Evolutionary conservation across 2,888 invertebrate species (phyloP), one percentile per base, ranked within the genome.

Genomic region (Amitus sp.): DNA sequence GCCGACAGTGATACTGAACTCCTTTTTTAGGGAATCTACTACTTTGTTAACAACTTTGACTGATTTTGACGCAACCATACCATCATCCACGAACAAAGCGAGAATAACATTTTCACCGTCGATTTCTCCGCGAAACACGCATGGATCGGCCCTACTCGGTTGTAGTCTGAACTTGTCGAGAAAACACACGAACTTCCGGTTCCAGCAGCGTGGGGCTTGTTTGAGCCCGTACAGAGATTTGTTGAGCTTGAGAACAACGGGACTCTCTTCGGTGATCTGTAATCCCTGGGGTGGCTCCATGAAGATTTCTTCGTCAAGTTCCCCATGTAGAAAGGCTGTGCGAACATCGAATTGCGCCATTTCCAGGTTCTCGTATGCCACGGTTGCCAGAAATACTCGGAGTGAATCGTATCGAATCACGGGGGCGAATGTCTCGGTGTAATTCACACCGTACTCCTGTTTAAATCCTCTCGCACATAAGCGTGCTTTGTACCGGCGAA

Each of bases 141-240:
- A 54, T 9, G 39, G 39, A 30, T 54, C 54, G 2, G 40, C 39
- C 2, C 28, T 40, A 10, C 27, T 27, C 12, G 17, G 33, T 18
- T 13, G 10, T 1, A 75, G 64, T 3, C 66, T 64, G 20, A 67
- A n/a, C 12, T 54, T 47, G 34, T 42, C 51, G 13, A 73, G 42
- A 50, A 65, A 69, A 18, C 50, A 47, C 28, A 69, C 48, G 51
- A 72, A 66, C n/a, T n/a, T n/a, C n/a, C n/a, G n/a, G 45, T 76
- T 71, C 74, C 74, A 77, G 12, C 57, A 61, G 53, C 69, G 43
- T 17, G 70, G 72, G 17, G 73, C 67, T 59, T 75, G 74, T 50
- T 73, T 75, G 0, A 73, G 53, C 1, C 76, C 77, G 61, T 76
- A 76, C 15, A 76, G 52, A 2, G 62, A 20, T 54, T 73, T 73